phyloP scores from a whole-genome alignment of 2,797 vertebrate genomes.

The Sylvilagus floridanus region DNA sequence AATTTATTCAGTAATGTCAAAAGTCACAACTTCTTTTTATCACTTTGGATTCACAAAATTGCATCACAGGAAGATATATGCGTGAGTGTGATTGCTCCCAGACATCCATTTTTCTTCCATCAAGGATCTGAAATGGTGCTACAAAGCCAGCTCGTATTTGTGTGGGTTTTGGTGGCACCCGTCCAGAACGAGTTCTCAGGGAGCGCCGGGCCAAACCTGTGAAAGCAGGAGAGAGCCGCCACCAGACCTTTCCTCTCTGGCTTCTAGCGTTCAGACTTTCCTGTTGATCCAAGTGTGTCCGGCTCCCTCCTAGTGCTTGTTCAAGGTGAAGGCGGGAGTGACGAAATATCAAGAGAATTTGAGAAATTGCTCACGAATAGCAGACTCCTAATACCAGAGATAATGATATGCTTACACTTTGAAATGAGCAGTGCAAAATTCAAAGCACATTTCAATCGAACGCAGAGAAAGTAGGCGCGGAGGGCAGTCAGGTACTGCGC shows the following conservation, averaged over 20 bases:
- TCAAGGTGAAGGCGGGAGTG: neutral
- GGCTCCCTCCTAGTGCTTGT: slow-evolving; percentile 70
- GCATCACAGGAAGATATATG: slow-evolving; percentile 81
- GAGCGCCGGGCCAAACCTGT: slow-evolving; percentile 74
- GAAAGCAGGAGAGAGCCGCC: slow-evolving; percentile 80
- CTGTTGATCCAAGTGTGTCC: slow-evolving; percentile 68
- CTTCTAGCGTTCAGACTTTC: slow-evolving; percentile 73
- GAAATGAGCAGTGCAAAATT: slow-evolving; percentile 68
- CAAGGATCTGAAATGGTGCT: slow-evolving; percentile 77
- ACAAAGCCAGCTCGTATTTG: slow-evolving; percentile 81
- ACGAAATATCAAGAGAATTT: slow-evolving; percentile 78
- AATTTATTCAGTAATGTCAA: slow-evolving; percentile 77
- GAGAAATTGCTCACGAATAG: slow-evolving; percentile 73
- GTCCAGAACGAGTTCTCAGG: slow-evolving; percentile 81
- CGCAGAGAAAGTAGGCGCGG: slow-evolving; percentile 49
- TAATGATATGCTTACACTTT: slow-evolving; percentile 76
- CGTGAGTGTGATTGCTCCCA: slow-evolving; percentile 84
- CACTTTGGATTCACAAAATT: slow-evolving; percentile 78
- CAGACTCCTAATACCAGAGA: slow-evolving; percentile 72
- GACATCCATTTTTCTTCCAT: slow-evolving; percentile 80
- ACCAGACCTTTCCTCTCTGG: slow-evolving; percentile 80
- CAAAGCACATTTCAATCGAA: slow-evolving; percentile 72
- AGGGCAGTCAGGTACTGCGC: slow-evolving; percentile 34
- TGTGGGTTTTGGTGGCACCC: slow-evolving; percentile 78
- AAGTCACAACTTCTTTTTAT: slow-evolving; percentile 83